Conservation (phyloP, 1,140 invertebrate species). For the Lepeophtheirus salmonis region DNA sequence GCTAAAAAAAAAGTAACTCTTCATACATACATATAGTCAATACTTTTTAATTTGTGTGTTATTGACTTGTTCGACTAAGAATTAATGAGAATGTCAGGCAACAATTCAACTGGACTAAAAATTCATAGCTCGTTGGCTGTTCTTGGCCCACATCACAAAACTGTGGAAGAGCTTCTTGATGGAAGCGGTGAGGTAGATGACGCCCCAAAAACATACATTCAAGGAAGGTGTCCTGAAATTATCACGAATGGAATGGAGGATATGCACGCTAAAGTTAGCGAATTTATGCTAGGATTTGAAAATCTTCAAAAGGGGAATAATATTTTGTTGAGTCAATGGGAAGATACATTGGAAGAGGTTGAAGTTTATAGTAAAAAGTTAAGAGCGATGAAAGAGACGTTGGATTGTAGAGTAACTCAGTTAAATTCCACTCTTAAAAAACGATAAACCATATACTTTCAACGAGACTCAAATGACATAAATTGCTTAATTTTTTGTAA, state of each 20-base stretch:
- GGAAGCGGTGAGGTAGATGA: neutral
- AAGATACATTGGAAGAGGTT: neutral
- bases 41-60: no score
- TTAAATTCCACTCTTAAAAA: neutral
- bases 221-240: neutral
- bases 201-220: neutral
- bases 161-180: neutral
- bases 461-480: no score
- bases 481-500: no score
- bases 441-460: no score
- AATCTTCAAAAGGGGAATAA: neutral
- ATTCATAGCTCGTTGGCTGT: neutral
- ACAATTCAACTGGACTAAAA: no score
- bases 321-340: neutral
- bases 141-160: neutral
- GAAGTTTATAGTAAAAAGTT: neutral
- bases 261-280: neutral
- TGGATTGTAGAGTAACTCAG: neutral
- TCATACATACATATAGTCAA: no score
- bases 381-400: neutral
- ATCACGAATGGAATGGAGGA: neutral
- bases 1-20: no score
- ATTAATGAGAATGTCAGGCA: no score
- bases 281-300: neutral
- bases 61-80: no score